Evolutionary conservation across 2,113 vertebrate genomes (phyloP).

Genomic region (Campylorhamphus procurvoides): DNA sequence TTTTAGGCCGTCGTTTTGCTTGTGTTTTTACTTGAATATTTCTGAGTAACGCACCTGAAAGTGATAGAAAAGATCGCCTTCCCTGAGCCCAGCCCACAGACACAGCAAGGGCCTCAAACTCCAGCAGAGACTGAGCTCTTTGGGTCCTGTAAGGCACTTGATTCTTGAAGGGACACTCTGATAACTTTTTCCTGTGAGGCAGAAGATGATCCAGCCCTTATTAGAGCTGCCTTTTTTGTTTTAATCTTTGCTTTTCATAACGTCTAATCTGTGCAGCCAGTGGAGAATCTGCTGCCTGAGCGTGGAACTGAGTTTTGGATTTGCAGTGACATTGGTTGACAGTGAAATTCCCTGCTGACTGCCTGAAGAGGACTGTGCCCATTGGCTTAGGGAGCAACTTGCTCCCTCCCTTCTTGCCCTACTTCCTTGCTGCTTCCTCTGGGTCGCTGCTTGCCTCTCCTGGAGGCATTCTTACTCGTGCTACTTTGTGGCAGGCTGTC

Average conservation of each 20-base stretch:
- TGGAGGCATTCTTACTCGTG: not conserved
- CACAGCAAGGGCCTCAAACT: rapidly evolving
- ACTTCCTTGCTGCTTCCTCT: not conserved
- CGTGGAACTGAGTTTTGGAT: not conserved
- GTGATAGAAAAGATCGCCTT: not conserved
- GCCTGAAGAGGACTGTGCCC: not conserved
- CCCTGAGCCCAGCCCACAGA: not conserved
- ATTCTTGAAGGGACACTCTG: not conserved
- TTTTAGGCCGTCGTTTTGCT: rapidly evolving
- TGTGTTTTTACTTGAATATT: not conserved
- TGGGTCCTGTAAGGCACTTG: not conserved
- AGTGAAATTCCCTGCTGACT: not conserved
- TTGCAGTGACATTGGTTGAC: not conserved
- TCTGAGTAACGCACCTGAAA: not conserved
- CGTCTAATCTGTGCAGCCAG: not conserved
- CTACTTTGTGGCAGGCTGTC: not conserved
- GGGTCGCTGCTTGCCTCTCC: not conserved
- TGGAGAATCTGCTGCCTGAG: not conserved
- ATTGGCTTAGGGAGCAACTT: not conserved
- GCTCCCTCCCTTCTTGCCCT: not conserved
- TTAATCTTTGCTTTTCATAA: not conserved
- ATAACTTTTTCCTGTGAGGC: not conserved
- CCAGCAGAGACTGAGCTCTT: not conserved
- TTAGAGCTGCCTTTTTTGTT: not conserved
- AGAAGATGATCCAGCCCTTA: not conserved